phyloP scores from a whole-genome alignment of 30 jellyfish, hydroid and myxozoan species.

The Cassiopea andromeda region DNA sequence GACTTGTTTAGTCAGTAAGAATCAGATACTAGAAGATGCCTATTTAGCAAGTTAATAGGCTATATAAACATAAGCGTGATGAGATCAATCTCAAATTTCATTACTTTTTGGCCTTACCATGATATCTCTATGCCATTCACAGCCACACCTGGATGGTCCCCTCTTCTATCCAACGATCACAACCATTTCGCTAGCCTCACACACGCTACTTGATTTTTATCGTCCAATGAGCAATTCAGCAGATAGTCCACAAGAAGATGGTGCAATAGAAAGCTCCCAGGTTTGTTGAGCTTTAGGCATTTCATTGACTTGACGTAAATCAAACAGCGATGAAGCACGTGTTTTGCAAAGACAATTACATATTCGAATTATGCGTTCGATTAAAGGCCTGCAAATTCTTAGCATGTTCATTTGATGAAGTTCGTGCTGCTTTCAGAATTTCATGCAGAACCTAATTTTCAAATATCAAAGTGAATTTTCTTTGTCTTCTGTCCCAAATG shows the following conservation, averaged over 20 bases:
- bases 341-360: background rate
- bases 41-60: too few species aligned
- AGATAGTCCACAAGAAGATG: background rate
- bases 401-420: background rate
- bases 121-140: background rate
- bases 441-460: too few species aligned
- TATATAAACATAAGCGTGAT: too few species aligned
- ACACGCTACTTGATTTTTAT: conserved; percentile 88
- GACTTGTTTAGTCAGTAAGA: too few species aligned
- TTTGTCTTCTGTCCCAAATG: too few species aligned
- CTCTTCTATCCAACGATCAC: conserved; percentile 84
- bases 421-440: too few species aligned
- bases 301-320: background rate
- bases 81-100: too few species aligned
- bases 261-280: background rate
- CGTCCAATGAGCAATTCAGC: conserved; percentile 39
- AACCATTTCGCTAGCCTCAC: conserved; percentile 87
- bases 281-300: background rate
- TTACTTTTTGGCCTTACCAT: background rate
- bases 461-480: too few species aligned
- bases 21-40: too few species aligned
- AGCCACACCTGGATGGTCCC: conserved; percentile 98
- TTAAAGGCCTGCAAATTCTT: background rate
- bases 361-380: background rate
- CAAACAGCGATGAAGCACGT: background rate